Evolutionary conservation across 1,140 invertebrate genomes (phyloP).

Genomic region (Aphis craccivora): DNA sequence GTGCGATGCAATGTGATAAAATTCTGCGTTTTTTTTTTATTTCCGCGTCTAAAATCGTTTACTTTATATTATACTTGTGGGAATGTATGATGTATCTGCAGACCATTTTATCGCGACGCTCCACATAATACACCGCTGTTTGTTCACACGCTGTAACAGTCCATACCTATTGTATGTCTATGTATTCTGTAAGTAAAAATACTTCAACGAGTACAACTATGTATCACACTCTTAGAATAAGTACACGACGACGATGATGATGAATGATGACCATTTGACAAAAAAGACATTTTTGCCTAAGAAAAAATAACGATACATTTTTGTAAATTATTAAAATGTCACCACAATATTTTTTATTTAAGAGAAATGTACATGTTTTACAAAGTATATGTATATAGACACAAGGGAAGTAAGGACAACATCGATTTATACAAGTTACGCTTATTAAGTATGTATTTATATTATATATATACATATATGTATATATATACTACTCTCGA

Average conservation of each 20-base stretch:
- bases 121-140: not conserved
- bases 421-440: conserved; percentile 21
- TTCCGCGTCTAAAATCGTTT: not conserved
- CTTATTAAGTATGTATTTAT: not conserved
- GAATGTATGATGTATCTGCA: no score
- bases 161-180: not conserved
- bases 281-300: not conserved
- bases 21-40: not conserved
- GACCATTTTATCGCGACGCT: not conserved
- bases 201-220: not conserved
- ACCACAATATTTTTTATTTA: conserved; percentile 44
- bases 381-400: conserved; percentile 48
- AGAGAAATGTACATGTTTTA: conserved; percentile 53
- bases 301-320: not conserved
- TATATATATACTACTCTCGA: conserved; percentile 8
- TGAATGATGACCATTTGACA: not conserved
- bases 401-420: conserved; percentile 46
- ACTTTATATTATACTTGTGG: no score
- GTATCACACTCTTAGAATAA: not conserved
- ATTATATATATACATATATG: not conserved
- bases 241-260: no score
- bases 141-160: not conserved
- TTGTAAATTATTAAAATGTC: conserved; percentile 32
- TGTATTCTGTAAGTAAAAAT: not conserved
- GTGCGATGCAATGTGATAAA: not conserved